Conservation (phyloP, 1,140 invertebrate genomes). For the Pollicipes pollicipes region DNA sequence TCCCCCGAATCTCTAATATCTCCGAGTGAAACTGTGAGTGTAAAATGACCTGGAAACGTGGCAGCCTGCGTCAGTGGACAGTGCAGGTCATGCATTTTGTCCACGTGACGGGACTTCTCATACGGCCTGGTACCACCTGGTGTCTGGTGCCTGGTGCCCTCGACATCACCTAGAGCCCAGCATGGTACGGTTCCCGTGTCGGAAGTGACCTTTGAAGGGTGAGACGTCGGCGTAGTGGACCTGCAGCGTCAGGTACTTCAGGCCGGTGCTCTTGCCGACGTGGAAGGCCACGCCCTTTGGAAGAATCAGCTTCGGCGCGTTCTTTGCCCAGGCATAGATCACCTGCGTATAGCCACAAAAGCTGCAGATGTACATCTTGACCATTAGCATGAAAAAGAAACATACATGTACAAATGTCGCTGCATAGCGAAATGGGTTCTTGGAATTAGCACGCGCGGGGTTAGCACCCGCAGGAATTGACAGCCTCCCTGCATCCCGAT, state of each 20-base stretch:
- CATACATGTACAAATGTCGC: too few species aligned
- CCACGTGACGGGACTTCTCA: too few species aligned
- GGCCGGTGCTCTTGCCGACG: slow-evolving; percentile 31
- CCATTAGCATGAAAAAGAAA: slow-evolving; percentile 6
- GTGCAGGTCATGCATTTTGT: too few species aligned
- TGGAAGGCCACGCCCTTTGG: slow-evolving; percentile 68
- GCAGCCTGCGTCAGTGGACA: too few species aligned
- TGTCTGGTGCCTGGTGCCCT: slow-evolving; percentile 15
- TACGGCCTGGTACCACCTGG: too few species aligned
- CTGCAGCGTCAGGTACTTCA: slow-evolving; percentile 51
- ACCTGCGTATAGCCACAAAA: slow-evolving; percentile 45
- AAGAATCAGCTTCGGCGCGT: slow-evolving; percentile 67
- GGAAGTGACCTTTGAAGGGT: slow-evolving; percentile 45
- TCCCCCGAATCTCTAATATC: too few species aligned
- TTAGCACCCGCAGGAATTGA: too few species aligned
- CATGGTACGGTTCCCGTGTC: slow-evolving; percentile 2
- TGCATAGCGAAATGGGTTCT: too few species aligned
- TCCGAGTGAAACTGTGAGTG: too few species aligned
- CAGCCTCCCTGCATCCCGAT: too few species aligned
- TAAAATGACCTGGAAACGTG: too few species aligned
- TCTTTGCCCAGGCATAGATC: slow-evolving; percentile 91
- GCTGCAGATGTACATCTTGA: slow-evolving; percentile 3
- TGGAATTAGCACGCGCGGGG: too few species aligned
- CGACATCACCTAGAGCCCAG: neutral
- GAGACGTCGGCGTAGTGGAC: slow-evolving; percentile 73